Conservation (phyloP, 1,140 invertebrate species). For the Lineus longissimus region DNA sequence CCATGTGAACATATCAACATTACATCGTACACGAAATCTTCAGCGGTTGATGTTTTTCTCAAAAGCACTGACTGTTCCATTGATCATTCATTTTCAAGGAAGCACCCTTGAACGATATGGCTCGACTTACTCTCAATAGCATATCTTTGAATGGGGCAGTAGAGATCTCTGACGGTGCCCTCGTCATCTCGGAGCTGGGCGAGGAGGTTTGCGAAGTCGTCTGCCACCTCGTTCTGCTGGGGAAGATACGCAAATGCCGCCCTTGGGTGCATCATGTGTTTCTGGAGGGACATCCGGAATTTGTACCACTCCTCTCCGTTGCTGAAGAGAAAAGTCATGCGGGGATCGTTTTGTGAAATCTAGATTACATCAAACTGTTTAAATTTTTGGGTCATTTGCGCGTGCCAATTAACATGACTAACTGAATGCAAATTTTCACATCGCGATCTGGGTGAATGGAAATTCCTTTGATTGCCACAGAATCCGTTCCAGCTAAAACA, state of each 20-base stretch:
- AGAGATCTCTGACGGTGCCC: constrained; percentile 60
- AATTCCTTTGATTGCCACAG: no score
- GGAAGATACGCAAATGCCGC: constrained; percentile 66
- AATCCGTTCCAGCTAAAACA: no score
- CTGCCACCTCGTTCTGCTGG: constrained; percentile 62
- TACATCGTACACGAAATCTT: no score
- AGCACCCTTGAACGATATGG: no score
- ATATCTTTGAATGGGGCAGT: constrained; percentile 67
- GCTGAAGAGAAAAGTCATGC: constrained; percentile 55
- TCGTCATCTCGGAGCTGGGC: constrained; percentile 13
- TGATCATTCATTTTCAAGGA: no score
- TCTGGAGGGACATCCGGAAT: constrained; percentile 68
- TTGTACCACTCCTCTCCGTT: constrained; percentile 81
- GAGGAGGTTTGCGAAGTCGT: constrained; percentile 62
- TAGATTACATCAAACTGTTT: neutral
- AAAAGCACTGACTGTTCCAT: no score
- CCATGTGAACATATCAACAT: no score
- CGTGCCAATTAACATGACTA: no score
- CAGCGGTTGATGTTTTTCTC: no score
- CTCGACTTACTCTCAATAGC: constrained; percentile 76
- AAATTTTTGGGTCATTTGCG: constrained; percentile 4
- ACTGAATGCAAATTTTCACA: no score
- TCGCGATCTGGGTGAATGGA: no score
- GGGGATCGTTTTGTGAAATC: constrained; percentile 1
- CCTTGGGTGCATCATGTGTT: constrained; percentile 68